phyloP scores from a whole-genome alignment of 2,888 invertebrate genomes.

The Euphydryas editha region DNA sequence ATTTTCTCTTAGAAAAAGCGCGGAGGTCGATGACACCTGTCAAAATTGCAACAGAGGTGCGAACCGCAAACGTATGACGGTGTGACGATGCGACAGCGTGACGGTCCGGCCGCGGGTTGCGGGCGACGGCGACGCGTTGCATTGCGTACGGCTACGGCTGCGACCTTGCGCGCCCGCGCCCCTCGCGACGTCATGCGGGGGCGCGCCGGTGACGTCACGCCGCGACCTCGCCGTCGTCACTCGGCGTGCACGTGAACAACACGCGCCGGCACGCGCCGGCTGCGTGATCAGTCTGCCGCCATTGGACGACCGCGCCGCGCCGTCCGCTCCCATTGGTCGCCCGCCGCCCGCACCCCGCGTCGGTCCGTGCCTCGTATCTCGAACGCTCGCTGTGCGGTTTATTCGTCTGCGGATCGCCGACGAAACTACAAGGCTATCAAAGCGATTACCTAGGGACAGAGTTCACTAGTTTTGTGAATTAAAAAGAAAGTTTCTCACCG shows the following conservation, averaged over 20 bases:
- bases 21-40: conserved; percentile 41
- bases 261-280: conserved; percentile 89
- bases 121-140: conserved; percentile 46
- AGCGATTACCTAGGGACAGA: conserved; percentile 56
- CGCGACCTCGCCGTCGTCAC: conserved; percentile 85
- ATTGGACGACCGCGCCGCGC: conserved; percentile 89
- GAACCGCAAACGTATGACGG: conserved; percentile 38
- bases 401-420: conserved; percentile 78
- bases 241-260: conserved; percentile 93
- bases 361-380: conserved; percentile 73
- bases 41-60: conserved; percentile 38
- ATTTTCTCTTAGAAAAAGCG: conserved; percentile 18
- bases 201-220: conserved; percentile 85
- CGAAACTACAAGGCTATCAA: conserved; percentile 75
- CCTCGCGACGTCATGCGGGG: conserved; percentile 78
- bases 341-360: conserved; percentile 80
- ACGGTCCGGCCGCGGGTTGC: conserved; percentile 46
- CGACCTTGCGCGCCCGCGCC: conserved; percentile 68
- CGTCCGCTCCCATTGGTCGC: conserved; percentile 86
- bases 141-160: conserved; percentile 31
- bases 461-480: conserved; percentile 76
- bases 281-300: conserved; percentile 85
- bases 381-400: conserved; percentile 73
- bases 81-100: conserved; percentile 23
- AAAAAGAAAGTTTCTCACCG: conserved; percentile 71